phyloP scores from a whole-genome alignment of 2,113 vertebrate species.

The Epinephelus moara region DNA sequence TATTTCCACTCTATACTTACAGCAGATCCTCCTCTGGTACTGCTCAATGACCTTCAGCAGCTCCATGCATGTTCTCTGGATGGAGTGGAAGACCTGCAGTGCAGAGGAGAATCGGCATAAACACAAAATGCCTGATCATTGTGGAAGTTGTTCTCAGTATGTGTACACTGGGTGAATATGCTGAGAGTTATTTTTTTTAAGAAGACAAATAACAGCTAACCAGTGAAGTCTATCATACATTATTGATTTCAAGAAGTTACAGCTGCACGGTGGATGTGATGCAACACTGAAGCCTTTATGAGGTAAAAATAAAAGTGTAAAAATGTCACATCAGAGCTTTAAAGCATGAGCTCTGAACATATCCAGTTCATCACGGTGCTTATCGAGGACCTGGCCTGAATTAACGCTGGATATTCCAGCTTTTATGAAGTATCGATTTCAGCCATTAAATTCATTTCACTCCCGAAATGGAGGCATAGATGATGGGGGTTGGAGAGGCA shows the following conservation, averaged over 20 bases:
- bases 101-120: background rate
- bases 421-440: conserved; percentile 55
- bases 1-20: conserved; percentile 67
- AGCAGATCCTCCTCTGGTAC: conserved; percentile 96
- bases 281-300: background rate
- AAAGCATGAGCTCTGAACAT: background rate
- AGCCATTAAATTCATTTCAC: conserved; percentile 24
- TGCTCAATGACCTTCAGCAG: conserved; percentile 97
- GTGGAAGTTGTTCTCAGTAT: background rate
- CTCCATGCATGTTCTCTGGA: conserved; percentile 98
- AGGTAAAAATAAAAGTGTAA: background rate
- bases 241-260: background rate
- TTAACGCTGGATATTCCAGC: background rate
- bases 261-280: background rate
- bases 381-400: background rate
- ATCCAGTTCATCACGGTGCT: background rate
- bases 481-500: conserved; percentile 25
- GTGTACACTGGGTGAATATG: background rate
- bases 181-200: background rate
- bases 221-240: background rate
- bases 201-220: background rate
- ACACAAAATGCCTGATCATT: background rate
- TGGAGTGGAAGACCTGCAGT: conserved; percentile 94
- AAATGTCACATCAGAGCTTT: conserved; percentile 12
- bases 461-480: conserved; percentile 6